Conservation (phyloP, 2,888 invertebrate genomes). For the Athalia rosae region DNA sequence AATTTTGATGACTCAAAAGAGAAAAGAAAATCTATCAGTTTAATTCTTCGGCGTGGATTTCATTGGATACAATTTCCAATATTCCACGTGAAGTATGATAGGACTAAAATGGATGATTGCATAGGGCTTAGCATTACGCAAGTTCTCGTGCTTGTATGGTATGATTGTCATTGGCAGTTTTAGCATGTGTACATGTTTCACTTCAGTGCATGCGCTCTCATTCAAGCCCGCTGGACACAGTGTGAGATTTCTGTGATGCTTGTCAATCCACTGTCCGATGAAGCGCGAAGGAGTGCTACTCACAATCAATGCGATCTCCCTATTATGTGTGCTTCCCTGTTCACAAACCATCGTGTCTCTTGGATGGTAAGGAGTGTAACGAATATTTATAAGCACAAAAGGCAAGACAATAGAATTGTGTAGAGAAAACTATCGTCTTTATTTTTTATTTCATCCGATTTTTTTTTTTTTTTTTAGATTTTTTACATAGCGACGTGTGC, state of each 20-base stretch:
- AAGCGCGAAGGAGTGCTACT: slow-evolving; percentile 59
- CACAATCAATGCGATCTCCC: slow-evolving; percentile 48
- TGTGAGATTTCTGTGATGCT: slow-evolving; percentile 62
- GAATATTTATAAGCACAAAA: slow-evolving; percentile 13
- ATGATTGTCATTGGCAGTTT: slow-evolving; percentile 27
- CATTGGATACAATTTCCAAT: no score
- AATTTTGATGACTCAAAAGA: no score
- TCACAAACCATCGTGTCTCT: slow-evolving; percentile 61
- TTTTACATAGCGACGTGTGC: slow-evolving; percentile 4
- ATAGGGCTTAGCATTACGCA: neutral
- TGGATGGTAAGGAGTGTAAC: slow-evolving; percentile 66
- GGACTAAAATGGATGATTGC: neutral
- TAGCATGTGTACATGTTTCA: slow-evolving; percentile 58
- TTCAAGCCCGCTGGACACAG: slow-evolving; percentile 61
- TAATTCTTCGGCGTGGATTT: no score
- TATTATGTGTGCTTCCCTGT: slow-evolving; percentile 64
- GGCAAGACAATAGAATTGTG: neutral
- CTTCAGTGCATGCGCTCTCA: slow-evolving; percentile 68
- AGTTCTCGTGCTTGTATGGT: slow-evolving; percentile 19
- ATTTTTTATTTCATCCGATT: no score
- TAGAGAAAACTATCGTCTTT: neutral
- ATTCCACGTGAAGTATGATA: no score
- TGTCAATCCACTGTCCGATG: slow-evolving; percentile 58
- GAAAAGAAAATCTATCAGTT: no score
- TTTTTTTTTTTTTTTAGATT: neutral